Evolutionary conservation across 2,113 vertebrate genomes (phyloP).

Genomic region (Oreamnos americanus): DNA sequence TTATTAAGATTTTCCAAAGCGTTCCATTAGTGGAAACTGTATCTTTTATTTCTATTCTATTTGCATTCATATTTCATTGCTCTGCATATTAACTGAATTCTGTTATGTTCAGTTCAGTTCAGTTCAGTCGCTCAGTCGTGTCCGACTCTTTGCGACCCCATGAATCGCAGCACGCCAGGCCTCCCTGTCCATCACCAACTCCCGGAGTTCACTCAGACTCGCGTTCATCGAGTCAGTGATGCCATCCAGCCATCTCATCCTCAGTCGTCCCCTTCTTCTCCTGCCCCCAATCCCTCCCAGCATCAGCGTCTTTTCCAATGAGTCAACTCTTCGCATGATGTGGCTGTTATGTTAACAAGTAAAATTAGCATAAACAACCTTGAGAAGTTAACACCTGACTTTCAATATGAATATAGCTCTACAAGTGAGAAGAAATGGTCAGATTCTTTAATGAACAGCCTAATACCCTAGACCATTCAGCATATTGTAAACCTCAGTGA

Average conservation of each 20-base stretch:
- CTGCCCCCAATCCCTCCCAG: no score
- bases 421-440: not conserved
- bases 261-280: no score
- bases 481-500: not conserved
- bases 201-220: no score
- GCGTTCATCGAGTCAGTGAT: no score
- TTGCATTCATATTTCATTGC: not conserved
- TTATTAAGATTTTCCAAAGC: conserved; percentile 9
- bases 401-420: not conserved
- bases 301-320: no score
- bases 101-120: no score
- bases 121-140: no score
- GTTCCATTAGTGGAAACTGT: not conserved
- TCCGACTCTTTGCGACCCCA: no score
- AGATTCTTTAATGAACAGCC: not conserved
- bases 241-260: no score
- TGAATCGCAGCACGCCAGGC: no score
- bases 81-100: not conserved
- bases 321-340: no score
- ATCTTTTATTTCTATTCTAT: not conserved
- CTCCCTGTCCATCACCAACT: no score
- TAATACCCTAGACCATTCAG: not conserved
- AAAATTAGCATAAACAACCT: not conserved
- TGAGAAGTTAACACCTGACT: not conserved
- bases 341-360: not conserved